Evolutionary conservation across 1,140 invertebrate genomes (phyloP).

Genomic region (Chironomus striatipennis): DNA sequence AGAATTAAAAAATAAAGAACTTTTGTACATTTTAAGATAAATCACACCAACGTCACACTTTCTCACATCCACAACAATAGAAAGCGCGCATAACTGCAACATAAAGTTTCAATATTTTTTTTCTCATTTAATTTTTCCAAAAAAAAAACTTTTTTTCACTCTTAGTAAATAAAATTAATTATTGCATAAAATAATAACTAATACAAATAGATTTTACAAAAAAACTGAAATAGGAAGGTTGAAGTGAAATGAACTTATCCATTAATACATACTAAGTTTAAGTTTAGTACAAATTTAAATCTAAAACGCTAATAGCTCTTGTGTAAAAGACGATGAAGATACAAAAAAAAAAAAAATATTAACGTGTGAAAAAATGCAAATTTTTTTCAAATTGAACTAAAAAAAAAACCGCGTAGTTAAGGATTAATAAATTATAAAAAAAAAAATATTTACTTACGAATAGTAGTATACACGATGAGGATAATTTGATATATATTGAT

Average conservation of each 20-base stretch:
- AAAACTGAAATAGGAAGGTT: too few species aligned
- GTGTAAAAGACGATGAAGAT: neutral
- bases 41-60: neutral
- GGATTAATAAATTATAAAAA: neutral
- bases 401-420: neutral
- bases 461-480: neutral
- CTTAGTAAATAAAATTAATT: neutral
- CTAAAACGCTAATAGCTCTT: neutral
- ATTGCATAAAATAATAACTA: neutral
- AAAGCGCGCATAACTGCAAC: neutral
- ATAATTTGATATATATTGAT: neutral
- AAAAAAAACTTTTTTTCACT: neutral
- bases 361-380: neutral
- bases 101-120: neutral
- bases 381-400: neutral
- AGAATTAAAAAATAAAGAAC: neutral
- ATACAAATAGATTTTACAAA: neutral
- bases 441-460: neutral
- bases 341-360: neutral
- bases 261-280: neutral
- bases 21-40: neutral
- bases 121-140: neutral
- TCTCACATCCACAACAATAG: neutral
- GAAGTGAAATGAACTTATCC: neutral
- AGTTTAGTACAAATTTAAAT: constrained; percentile 9